phyloP scores from a whole-genome alignment of 2,888 invertebrate genomes.

The Agriopis leucophaearia region DNA sequence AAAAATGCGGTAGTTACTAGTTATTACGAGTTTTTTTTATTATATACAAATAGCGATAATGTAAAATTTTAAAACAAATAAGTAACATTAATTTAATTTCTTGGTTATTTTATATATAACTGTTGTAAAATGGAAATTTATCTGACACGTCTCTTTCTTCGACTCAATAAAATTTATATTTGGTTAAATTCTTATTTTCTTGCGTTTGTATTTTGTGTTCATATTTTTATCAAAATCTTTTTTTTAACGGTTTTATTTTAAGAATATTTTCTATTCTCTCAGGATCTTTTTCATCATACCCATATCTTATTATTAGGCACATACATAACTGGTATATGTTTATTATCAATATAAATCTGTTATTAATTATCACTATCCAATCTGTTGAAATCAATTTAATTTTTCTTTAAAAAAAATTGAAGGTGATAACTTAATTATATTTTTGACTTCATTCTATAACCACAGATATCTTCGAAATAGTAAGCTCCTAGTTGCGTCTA shows the following conservation, averaged over 20 bases:
- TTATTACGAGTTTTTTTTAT: background rate
- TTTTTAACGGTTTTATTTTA: too few relatives aligned
- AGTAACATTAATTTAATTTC: background rate
- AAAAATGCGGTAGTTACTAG: too few relatives aligned
- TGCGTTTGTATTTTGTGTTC: background rate
- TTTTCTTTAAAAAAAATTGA: too few relatives aligned
- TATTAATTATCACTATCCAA: too few relatives aligned
- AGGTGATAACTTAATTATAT: background rate
- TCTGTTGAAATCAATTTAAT: too few relatives aligned
- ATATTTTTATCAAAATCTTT: too few relatives aligned
- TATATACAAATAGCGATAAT: background rate
- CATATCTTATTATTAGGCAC: too few relatives aligned
- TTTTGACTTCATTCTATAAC: background rate
- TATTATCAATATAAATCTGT: too few relatives aligned
- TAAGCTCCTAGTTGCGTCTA: slow-evolving; percentile 6
- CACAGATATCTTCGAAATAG: background rate
- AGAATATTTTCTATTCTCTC: too few relatives aligned
- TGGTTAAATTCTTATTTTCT: background rate
- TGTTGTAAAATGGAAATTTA: too few relatives aligned
- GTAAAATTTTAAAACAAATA: background rate
- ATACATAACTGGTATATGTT: too few relatives aligned
- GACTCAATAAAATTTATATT: background rate
- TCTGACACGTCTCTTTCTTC: background rate
- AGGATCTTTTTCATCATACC: too few relatives aligned
- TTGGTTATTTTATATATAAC: background rate